Base-by-base conservation (phyloP, 2,113 vertebrate genomes). In the Sturnira hondurensis region DNA sequence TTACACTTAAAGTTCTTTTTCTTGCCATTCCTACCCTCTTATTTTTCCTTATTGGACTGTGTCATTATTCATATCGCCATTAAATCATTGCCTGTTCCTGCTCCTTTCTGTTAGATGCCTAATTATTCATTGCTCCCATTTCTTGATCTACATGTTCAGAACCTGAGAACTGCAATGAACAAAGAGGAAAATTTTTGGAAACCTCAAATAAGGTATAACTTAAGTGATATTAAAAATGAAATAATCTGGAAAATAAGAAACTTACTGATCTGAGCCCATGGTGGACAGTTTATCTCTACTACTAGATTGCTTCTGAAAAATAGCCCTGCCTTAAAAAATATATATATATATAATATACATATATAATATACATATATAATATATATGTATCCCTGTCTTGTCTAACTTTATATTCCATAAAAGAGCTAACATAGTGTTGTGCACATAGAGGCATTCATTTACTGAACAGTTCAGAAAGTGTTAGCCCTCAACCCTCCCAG, bases 1-100 rank as follows among this genome's bases (percentile, higher is more conserved):
- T 93, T 76, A 91, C 33, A 76, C 38, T 87, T 88, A 50, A 43
- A 89, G 56, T 94, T 95, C 7, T 85, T 56, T 93, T 91, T 95
- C n/a, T 50, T 93, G 33, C 20, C 33, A 81, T 71, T 91, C 47
- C 58, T 93, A 63, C 3, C 26, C 38, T 92, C 68, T 81, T 65
- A 74, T 82, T 73, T 94, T 92, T 76, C 24, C 96, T 2, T 71
- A 91, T 1, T 91, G 31, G 63, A 74, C 58, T 65, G 28, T 74
- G 71, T 54, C 50, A 74, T 86, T 77, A 93, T 85, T 86, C 71
- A 77, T 86, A 93, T 73, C 58, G 24, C 67, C 78, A 77, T 89
- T 76, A 88, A 89, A 77, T 67, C 78, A 95, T 61, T 71, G 19
- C 24, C 47, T 45, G 89, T 52, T 91, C 36, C 47, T 89, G 17